A percentile compares a stretch with the other conserved stretches of the same genome.
Conservation (phyloP, 2,888 invertebrate genomes). For the Protonemura montana region DNA sequence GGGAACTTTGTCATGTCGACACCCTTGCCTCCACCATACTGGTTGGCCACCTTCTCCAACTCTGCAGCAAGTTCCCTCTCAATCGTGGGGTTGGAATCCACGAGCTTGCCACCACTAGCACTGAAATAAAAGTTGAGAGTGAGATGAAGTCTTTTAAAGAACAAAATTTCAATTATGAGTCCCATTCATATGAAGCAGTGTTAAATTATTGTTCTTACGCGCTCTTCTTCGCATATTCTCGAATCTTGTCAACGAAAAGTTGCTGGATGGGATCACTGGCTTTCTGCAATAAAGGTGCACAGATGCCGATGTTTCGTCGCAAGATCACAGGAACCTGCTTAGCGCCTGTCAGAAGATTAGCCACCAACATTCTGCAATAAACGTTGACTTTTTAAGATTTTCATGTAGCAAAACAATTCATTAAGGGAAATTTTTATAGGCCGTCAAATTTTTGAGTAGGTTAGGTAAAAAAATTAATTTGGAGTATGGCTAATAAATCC, state of each 20-base stretch:
- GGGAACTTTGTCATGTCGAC: constrained; percentile 92
- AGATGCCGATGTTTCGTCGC: constrained; percentile 74
- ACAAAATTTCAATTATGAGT: no score
- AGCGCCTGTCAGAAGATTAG: constrained; percentile 50
- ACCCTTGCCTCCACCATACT: constrained; percentile 77
- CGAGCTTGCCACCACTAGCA: constrained; percentile 74
- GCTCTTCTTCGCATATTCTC: constrained; percentile 88
- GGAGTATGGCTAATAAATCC: no score
- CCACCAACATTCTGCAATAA: constrained; percentile 54
- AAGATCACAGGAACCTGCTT: constrained; percentile 54
- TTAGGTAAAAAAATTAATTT: not conserved
- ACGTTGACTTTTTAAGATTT: not conserved
- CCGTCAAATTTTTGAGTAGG: not conserved
- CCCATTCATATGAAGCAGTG: not conserved
- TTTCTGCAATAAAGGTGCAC: constrained; percentile 73
- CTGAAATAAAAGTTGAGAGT: constrained; percentile 65
- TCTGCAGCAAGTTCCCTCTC: constrained; percentile 79
- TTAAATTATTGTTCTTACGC: constrained; percentile 66
- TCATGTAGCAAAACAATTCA: not conserved
- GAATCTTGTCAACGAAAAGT: constrained; percentile 89
- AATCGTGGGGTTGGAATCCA: constrained; percentile 80
- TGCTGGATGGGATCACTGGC: constrained; percentile 91
- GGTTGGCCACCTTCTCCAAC: constrained; percentile 80
- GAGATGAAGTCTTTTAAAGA: no score
- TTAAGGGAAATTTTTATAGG: not conserved